phyloP scores from a whole-genome alignment of 2,113 vertebrate genomes.

The Scartelaos histophorus region DNA sequence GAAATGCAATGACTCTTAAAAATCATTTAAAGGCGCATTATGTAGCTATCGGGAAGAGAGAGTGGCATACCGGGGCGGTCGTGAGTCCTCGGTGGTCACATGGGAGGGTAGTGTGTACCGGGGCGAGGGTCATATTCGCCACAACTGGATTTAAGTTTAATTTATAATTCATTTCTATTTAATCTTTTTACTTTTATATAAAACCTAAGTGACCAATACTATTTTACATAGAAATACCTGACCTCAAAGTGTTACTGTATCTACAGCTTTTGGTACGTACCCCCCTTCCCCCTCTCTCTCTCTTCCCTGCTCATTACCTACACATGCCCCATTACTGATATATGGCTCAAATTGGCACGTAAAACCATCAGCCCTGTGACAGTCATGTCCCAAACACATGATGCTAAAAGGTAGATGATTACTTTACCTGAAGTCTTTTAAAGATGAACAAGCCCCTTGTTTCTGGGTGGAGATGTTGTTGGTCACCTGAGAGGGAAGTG shows the following conservation, averaged over 20 bases:
- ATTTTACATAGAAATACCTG: too few relatives aligned
- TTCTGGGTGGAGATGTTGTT: slow-evolving; percentile 26
- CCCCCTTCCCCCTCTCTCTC: background rate
- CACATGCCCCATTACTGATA: slow-evolving; percentile 25
- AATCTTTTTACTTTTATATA: too few relatives aligned
- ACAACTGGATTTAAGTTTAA: too few relatives aligned
- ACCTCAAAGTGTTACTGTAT: background rate
- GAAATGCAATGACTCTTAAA: too few relatives aligned
- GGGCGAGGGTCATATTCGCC: too few relatives aligned
- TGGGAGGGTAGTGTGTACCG: too few relatives aligned
- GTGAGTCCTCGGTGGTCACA: too few relatives aligned
- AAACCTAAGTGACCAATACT: too few relatives aligned
- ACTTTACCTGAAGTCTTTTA: slow-evolving; percentile 19
- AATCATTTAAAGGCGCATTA: too few relatives aligned
- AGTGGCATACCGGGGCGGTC: too few relatives aligned
- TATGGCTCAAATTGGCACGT: slow-evolving; percentile 16
- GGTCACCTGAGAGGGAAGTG: slow-evolving; percentile 27
- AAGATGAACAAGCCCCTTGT: slow-evolving; percentile 32
- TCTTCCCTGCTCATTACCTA: slow-evolving; percentile 7
- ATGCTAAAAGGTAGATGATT: slow-evolving; percentile 13
- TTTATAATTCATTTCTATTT: too few relatives aligned
- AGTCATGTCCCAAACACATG: slow-evolving; percentile 24
- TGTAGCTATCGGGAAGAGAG: too few relatives aligned
- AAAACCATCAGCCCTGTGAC: slow-evolving; percentile 22
- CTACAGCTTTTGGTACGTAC: background rate